Evolutionary conservation across 2,113 vertebrate genomes (phyloP).

Genomic region (Semnopithecus entellus): DNA sequence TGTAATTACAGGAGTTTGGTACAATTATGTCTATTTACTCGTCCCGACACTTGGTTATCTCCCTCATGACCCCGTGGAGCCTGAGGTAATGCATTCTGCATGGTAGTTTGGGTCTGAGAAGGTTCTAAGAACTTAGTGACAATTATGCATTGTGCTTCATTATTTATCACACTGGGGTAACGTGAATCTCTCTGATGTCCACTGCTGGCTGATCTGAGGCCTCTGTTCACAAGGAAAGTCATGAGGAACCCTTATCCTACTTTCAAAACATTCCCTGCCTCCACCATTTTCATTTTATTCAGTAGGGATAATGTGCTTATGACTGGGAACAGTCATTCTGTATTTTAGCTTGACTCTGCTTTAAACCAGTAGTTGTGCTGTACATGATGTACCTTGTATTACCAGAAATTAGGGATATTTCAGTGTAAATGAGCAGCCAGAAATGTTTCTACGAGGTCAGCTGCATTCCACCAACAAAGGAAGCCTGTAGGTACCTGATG

Average conservation of each 20-base stretch:
- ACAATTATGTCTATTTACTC: constrained; percentile 82
- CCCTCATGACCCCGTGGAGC: constrained; percentile 80
- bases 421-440: constrained; percentile 60
- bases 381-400: constrained; percentile 33
- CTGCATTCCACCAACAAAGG: constrained; percentile 59
- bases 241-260: constrained; percentile 55
- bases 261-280: constrained; percentile 45
- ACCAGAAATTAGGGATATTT: constrained; percentile 70
- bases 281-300: neutral
- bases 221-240: constrained; percentile 75
- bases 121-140: constrained; percentile 71
- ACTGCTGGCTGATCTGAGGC: constrained; percentile 48
- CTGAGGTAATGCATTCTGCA: constrained; percentile 82
- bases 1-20: constrained; percentile 70
- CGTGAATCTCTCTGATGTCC: constrained; percentile 68
- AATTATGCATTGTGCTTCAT: constrained; percentile 80
- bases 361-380: constrained; percentile 39
- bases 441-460: neutral
- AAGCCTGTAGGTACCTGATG: constrained; percentile 25
- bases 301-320: neutral
- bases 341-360: neutral
- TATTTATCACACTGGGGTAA: constrained; percentile 72
- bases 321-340: constrained; percentile 9
- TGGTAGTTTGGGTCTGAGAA: constrained; percentile 76
- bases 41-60: constrained; percentile 78